Percentiles rank a stretch among this genome's conserved stretches.
phyloP scores from a whole-genome alignment of 1,140 invertebrate genomes.

The Temnothorax curvispinosus region DNA sequence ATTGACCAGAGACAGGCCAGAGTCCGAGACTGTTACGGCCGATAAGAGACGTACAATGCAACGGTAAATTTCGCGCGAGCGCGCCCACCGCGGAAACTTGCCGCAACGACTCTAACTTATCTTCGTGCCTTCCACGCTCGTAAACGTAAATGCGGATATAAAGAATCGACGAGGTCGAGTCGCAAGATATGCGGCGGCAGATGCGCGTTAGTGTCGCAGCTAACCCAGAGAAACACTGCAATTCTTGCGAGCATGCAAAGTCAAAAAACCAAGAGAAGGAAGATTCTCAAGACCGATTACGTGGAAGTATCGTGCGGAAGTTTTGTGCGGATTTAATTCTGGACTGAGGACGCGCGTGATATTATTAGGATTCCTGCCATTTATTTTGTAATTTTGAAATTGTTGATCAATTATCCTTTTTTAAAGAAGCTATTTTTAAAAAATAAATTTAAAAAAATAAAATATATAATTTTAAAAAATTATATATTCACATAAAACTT shows the following conservation, averaged over 20 bases:
- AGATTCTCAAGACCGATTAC: neutral
- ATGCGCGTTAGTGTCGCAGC: slow-evolving; percentile 13
- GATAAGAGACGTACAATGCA: slow-evolving; percentile 37
- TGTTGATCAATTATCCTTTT: neutral
- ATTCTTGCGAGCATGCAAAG: neutral
- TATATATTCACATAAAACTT: neutral
- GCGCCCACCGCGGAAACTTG: neutral
- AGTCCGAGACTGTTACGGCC: slow-evolving; percentile 10
- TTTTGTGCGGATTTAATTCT: neutral
- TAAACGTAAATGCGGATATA: slow-evolving; percentile 23
- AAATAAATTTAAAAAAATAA: neutral
- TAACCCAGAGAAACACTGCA: neutral
- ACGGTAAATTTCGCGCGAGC: slow-evolving; percentile 10
- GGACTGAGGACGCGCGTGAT: neutral
- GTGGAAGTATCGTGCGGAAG: neutral
- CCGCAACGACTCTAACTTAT: slow-evolving; percentile 1
- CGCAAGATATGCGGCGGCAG: neutral
- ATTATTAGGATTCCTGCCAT: neutral
- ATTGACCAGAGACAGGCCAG: neutral
- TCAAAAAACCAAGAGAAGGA: neutral
- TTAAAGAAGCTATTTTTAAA: neutral
- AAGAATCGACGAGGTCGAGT: slow-evolving; percentile 3
- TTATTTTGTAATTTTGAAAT: neutral
- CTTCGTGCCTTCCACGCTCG: neutral
- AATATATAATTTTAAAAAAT: too few relatives aligned